phyloP scores from a whole-genome alignment of 2,113 vertebrate species.

The Okapia johnstoni region DNA sequence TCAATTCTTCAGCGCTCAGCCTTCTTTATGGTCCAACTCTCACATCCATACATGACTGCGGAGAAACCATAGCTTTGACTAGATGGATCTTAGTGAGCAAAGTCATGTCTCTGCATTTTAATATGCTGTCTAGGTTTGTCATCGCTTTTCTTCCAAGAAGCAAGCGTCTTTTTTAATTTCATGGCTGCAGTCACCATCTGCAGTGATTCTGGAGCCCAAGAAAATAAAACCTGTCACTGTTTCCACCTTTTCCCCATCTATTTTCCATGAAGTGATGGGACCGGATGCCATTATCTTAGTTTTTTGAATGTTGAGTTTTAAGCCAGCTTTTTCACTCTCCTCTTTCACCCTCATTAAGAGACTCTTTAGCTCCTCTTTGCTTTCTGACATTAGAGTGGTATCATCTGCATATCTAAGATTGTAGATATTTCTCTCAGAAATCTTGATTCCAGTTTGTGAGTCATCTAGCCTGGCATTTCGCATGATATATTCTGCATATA shows the following conservation, averaged over 20 bases:
- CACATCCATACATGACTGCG: neutral
- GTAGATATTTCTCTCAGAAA: neutral
- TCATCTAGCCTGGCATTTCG: neutral
- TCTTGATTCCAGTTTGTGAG: neutral
- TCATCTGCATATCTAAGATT: neutral
- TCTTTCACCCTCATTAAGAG: neutral
- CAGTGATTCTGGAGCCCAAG: neutral
- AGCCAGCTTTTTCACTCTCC: neutral
- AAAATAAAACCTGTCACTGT: neutral
- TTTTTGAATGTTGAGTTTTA: neutral
- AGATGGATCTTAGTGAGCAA: neutral
- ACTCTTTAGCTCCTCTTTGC: neutral
- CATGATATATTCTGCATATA: neutral
- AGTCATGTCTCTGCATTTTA: neutral
- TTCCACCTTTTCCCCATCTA: neutral
- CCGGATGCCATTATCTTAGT: neutral
- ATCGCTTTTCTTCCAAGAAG: neutral
- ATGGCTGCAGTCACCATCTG: neutral
- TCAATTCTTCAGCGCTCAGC: neutral
- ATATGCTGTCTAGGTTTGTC: neutral
- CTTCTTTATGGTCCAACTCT: neutral
- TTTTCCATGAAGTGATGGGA: neutral
- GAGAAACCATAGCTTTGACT: neutral
- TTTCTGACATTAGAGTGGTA: neutral
- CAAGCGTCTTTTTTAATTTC: neutral